Evolutionary conservation across 1,140 invertebrate species (phyloP).

Genomic region (Drosophila asahinai): DNA sequence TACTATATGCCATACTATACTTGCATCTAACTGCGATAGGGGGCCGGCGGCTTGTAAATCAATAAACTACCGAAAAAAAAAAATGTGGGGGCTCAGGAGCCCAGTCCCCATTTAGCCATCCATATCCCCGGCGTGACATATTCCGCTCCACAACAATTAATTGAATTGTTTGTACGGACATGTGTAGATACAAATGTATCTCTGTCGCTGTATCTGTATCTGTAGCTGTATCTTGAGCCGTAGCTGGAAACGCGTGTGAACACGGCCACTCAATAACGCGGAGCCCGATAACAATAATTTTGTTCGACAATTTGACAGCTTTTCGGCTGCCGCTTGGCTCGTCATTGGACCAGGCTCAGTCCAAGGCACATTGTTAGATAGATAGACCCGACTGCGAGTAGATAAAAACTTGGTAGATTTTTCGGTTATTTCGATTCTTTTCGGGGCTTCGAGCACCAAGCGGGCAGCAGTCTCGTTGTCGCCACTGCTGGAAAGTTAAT

Average conservation of each 20-base stretch:
- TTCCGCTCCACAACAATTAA: conserved; percentile 75
- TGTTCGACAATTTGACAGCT: conserved; percentile 82
- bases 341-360: conserved; percentile 40
- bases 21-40: conserved; percentile 57
- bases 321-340: conserved; percentile 60
- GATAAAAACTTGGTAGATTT: conserved; percentile 36
- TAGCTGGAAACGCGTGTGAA: conserved; percentile 57
- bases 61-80: conserved; percentile 76
- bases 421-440: conserved; percentile 8
- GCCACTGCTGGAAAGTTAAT: conserved; percentile 74
- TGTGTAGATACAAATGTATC: conserved; percentile 81
- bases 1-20: conserved; percentile 6
- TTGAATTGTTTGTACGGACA: conserved; percentile 80
- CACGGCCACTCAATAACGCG: conserved; percentile 79
- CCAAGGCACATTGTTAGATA: conserved; percentile 36
- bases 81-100: conserved; percentile 3
- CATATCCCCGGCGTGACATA: conserved; percentile 61
- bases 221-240: conserved; percentile 38
- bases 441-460: conserved; percentile 21
- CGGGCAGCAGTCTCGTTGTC: conserved; percentile 71
- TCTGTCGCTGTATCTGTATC: conserved; percentile 33
- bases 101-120: conserved; percentile 19
- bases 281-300: conserved; percentile 72
- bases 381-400: conserved; percentile 5
- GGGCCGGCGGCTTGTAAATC: conserved; percentile 68